Evolutionary conservation across 2,888 invertebrate species (phyloP), one percentile per base, ranked within the genome.

Genomic region (Chirona hameri): DNA sequence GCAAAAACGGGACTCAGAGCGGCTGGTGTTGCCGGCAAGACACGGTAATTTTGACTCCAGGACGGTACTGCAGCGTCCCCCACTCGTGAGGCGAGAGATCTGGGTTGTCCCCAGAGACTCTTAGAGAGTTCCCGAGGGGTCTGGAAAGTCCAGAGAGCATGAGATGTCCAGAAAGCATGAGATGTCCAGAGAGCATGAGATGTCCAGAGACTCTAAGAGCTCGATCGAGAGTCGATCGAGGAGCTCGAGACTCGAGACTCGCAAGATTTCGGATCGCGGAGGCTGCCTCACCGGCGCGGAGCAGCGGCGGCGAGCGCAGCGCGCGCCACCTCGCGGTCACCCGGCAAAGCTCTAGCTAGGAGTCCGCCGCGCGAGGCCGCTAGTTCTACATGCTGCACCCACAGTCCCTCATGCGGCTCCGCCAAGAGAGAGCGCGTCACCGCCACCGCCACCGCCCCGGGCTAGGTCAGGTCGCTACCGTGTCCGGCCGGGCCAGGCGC

Each of bases 361-460:
- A 46, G 76, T 24, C 76, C 76, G 76, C 46, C 76, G 76, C 18
- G 76, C 4, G 76, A 76, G 76, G 76, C 76, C 76, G 39, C 76
- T 76, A 76, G 46, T 76, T 72, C 76, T 76, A 76, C 76, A 76
- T 76, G 76, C 76, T 72, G 72, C 76, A 76, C 76, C 76, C 76
- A 76, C 76, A 76, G 76, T 76, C 72, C 46, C 24, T 46, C 76
- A 76, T 76, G 76, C 76, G 76, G 76, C 76, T 14, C 39, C 46
- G 39, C 46, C 18, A 52, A 52, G 52, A 52, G 29, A 31, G 24
- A 72, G 18, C 72, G 76, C 76, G 39, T 29, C 76, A 76, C 76
- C 46, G 76, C 76, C 46, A 76, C 76, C 76, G 76, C 46, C 39
- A 39, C 76, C 46, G 39, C 76, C 76, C 76, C 46, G 46, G 76